Conservation (phyloP, 2,113 vertebrate genomes). For the Eretmodus cyanostictus region DNA sequence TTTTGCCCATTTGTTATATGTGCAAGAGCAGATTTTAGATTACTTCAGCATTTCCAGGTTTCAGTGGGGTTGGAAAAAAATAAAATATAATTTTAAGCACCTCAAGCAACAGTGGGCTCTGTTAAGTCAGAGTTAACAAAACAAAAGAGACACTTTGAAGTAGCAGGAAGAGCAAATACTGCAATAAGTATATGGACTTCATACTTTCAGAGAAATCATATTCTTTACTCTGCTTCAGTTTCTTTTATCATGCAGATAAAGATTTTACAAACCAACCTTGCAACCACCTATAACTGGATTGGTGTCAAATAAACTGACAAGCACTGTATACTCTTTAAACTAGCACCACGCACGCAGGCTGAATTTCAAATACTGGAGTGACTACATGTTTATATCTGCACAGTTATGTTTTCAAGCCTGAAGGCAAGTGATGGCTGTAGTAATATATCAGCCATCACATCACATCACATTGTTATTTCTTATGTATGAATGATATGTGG, state of each 20-base stretch:
- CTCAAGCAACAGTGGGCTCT: not conserved
- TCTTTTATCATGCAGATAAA: not conserved
- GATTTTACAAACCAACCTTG: not conserved
- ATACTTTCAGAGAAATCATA: not conserved
- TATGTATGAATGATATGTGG: not conserved
- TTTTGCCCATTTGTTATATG: not conserved
- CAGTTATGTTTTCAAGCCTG: not conserved
- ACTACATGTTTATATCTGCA: not conserved
- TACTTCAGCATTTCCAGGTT: not conserved
- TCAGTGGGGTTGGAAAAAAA: not conserved
- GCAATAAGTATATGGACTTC: not conserved
- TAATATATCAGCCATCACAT: not conserved
- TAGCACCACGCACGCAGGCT: not conserved
- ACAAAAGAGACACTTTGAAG: not conserved
- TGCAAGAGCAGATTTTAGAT: not conserved
- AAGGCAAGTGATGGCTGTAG: not conserved
- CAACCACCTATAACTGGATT: not conserved
- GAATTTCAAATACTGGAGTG: not conserved
- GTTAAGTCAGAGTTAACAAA: not conserved
- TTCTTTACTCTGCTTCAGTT: not conserved
- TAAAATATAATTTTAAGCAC: not conserved
- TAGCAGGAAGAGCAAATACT: not conserved
- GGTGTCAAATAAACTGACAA: not conserved
- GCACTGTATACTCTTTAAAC: not conserved
- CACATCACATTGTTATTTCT: not conserved